phyloP scores from a whole-genome alignment of 2,113 vertebrate species.

The Varanus komodoensis region DNA sequence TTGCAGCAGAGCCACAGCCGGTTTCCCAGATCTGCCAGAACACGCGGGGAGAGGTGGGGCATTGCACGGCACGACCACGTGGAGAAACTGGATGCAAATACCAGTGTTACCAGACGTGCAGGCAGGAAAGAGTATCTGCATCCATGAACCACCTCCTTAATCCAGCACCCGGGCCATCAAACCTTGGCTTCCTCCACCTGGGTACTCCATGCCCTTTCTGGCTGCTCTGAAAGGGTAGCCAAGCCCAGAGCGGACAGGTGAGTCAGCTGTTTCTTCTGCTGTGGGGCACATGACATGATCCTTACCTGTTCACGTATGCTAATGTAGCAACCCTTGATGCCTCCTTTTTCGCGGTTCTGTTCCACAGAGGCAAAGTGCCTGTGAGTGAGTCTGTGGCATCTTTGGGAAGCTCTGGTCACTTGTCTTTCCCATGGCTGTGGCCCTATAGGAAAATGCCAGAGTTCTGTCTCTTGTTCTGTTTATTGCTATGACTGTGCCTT shows the following conservation, averaged over 20 bases:
- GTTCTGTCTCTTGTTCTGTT: slow-evolving; percentile 74
- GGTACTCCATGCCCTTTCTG: neutral
- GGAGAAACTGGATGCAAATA: neutral
- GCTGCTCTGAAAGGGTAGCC: neutral
- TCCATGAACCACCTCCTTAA: neutral
- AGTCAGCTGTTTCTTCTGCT: neutral
- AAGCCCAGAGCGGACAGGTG: neutral
- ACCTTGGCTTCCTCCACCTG: neutral
- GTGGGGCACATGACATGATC: neutral
- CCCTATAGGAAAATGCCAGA: slow-evolving; percentile 78
- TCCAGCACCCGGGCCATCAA: neutral
- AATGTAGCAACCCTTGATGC: slow-evolving; percentile 2
- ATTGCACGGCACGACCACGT: neutral
- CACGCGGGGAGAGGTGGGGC: neutral
- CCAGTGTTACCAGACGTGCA: too few relatives aligned
- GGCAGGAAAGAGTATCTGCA: neutral
- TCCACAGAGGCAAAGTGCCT: slow-evolving; percentile 73
- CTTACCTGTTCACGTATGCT: neutral
- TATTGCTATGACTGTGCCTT: slow-evolving; percentile 82
- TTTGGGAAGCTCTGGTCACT: slow-evolving; percentile 41
- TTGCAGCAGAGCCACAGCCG: neutral
- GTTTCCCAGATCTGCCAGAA: neutral
- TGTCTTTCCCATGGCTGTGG: slow-evolving; percentile 64
- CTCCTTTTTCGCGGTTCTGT: slow-evolving; percentile 19
- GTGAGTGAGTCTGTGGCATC: slow-evolving; percentile 52